Percentiles rank a stretch among this genome's conserved stretches.
phyloP scores from a whole-genome alignment of 2,888 invertebrate genomes.

The Bombylius major region DNA sequence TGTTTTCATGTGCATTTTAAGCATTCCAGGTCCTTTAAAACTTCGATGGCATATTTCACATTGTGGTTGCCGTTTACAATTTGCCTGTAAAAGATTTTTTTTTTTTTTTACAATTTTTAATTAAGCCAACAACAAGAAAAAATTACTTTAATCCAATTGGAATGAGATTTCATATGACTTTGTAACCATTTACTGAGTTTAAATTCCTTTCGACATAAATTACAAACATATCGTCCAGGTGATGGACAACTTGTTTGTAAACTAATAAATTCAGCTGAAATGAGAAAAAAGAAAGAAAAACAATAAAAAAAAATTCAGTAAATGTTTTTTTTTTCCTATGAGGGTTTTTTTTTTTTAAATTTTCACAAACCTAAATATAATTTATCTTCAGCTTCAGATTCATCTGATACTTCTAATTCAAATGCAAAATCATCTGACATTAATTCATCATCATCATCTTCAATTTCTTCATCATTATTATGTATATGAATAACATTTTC shows the following conservation, averaged over 20 bases:
- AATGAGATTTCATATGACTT: constrained; percentile 48
- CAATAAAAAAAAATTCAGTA: not conserved
- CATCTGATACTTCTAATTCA: constrained; percentile 16
- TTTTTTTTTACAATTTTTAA: too few relatives aligned
- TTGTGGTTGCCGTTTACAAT: constrained; percentile 51
- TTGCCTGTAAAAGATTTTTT: constrained; percentile 32
- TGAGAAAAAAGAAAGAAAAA: not conserved
- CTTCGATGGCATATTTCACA: constrained; percentile 47
- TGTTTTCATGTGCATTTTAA: constrained; percentile 54
- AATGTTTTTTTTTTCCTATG: too few relatives aligned
- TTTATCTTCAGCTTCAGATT: constrained; percentile 18
- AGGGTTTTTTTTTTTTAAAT: not conserved
- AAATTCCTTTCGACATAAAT: constrained; percentile 50
- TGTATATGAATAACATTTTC: constrained; percentile 5
- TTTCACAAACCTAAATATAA: constrained; percentile 11
- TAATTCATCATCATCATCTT: constrained; percentile 20
- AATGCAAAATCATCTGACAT: constrained; percentile 14
- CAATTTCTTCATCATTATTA: constrained; percentile 18
- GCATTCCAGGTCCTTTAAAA: constrained; percentile 53
- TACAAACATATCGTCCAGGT: constrained; percentile 47
- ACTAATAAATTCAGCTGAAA: constrained; percentile 33
- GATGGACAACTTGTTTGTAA: constrained; percentile 43
- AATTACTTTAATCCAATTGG: constrained; percentile 45
- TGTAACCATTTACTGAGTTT: constrained; percentile 48
- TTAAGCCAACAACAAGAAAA: not conserved